phyloP scores from a whole-genome alignment of 2,113 vertebrate genomes.

The Sciurus niger region DNA sequence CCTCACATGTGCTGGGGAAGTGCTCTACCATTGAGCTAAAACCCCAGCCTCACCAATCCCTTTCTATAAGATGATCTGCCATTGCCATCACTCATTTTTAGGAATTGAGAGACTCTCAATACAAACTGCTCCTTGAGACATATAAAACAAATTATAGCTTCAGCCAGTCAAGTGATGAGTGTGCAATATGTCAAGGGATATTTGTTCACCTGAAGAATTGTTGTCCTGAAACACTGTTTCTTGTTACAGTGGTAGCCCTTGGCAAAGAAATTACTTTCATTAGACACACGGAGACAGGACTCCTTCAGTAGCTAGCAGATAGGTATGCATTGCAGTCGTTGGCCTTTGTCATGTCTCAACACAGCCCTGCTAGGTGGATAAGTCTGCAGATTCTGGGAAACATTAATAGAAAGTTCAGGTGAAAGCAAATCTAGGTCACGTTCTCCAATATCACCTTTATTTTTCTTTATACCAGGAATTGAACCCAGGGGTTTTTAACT shows the following conservation, averaged over 20 bases:
- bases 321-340: neutral
- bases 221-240: neutral
- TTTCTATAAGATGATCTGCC: neutral
- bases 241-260: neutral
- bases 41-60: neutral
- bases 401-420: too few species aligned
- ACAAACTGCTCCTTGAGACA: neutral
- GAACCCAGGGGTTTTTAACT: too few species aligned
- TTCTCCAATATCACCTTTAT: too few species aligned
- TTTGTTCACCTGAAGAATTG: neutral
- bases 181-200: neutral
- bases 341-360: neutral
- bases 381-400: neutral
- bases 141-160: neutral
- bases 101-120: neutral
- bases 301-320: neutral
- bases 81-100: neutral
- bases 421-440: too few species aligned
- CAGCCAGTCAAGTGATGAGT: neutral
- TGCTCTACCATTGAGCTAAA: too few species aligned
- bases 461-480: too few species aligned
- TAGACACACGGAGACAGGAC: neutral
- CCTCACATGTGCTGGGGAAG: too few species aligned
- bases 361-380: neutral
- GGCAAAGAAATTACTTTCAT: neutral